Evolutionary conservation across 2,113 vertebrate species (phyloP).

Genomic region (Oncorhynchus masou): DNA sequence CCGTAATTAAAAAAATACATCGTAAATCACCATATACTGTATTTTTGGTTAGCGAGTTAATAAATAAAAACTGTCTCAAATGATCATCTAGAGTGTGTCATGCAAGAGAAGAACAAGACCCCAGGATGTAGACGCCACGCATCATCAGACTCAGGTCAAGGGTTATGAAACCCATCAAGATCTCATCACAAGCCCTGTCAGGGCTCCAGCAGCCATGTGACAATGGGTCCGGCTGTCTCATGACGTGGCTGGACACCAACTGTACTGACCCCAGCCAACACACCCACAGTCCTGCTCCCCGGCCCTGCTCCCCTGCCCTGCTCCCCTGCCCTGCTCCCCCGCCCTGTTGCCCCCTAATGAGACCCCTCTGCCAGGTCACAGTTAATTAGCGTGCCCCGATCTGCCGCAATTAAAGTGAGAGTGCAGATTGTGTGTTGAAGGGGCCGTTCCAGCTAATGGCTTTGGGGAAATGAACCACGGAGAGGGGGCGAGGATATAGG

Average conservation of each 20-base stretch:
- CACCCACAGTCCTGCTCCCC: background rate
- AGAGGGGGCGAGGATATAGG: conserved; percentile 21
- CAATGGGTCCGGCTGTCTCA: background rate
- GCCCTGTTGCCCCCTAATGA: background rate
- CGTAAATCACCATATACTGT: no score
- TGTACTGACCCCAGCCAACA: background rate
- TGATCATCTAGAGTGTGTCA: no score
- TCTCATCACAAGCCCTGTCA: background rate
- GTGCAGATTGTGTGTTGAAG: conserved; percentile 33
- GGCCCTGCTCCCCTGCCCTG: background rate
- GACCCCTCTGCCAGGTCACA: background rate
- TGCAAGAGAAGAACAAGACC: no score
- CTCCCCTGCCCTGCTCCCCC: background rate
- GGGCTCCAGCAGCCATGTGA: background rate
- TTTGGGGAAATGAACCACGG: conserved; percentile 50
- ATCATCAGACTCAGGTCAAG: background rate
- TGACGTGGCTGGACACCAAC: background rate
- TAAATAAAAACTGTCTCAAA: no score
- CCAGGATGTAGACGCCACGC: background rate
- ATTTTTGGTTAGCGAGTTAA: no score
- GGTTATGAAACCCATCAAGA: background rate
- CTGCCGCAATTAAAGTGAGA: conserved; percentile 65
- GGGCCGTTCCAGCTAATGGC: conserved; percentile 46
- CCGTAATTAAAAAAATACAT: no score
- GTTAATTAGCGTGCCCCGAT: conserved; percentile 50